Evolutionary conservation across 2,888 invertebrate species (phyloP).

Genomic region (Heliconius hortense): DNA sequence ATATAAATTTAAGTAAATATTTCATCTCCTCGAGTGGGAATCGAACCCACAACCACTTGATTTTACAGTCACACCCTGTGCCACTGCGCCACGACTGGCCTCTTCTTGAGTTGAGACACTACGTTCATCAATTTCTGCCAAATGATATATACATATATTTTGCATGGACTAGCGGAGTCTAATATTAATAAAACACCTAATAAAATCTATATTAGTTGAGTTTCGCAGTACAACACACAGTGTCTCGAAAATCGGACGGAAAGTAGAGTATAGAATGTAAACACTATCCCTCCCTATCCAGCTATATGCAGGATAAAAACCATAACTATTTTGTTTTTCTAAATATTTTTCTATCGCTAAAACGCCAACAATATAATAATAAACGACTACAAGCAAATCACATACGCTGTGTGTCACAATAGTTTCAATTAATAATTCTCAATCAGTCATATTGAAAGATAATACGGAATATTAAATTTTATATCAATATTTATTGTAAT

Average conservation of each 20-base stretch:
- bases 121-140: neutral
- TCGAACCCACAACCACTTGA: too few species aligned
- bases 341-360: neutral
- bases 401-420: neutral
- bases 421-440: neutral
- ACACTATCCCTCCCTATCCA: too few species aligned
- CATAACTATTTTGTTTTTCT: neutral
- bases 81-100: too few species aligned
- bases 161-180: neutral
- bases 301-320: neutral
- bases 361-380: too few species aligned
- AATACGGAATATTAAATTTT: constrained; percentile 4
- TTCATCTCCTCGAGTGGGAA: too few species aligned
- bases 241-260: neutral
- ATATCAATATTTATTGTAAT: neutral
- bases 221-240: neutral
- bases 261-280: neutral
- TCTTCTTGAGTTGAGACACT: too few species aligned
- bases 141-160: neutral
- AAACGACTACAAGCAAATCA: neutral
- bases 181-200: neutral
- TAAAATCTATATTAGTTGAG: neutral
- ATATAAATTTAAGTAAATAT: too few species aligned
- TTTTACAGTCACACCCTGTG: too few species aligned
- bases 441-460: neutral